Conservation (phyloP, 2,113 vertebrate genomes). For the Barnardius zonarius region DNA sequence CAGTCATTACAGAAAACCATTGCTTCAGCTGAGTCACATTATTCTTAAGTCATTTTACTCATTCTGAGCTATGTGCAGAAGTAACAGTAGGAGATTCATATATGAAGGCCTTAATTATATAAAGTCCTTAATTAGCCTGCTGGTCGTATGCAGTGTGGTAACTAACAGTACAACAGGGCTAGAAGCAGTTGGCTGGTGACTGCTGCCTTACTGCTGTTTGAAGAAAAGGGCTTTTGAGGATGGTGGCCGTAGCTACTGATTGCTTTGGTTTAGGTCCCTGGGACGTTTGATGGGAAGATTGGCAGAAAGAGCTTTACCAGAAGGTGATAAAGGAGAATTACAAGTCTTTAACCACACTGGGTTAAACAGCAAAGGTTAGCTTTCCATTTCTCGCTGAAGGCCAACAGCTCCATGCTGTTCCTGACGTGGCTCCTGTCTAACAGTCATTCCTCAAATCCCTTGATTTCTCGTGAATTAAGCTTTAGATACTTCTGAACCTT, state of each 20-base stretch:
- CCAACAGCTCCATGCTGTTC: background rate
- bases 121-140: background rate
- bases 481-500: background rate
- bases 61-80: background rate
- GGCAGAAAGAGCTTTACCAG: background rate
- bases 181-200: background rate
- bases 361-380: background rate
- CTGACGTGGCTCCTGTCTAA: background rate
- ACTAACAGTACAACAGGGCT: background rate
- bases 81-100: background rate
- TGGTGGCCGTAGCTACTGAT: background rate
- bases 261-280: constrained; percentile 6
- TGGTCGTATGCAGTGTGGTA: background rate
- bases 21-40: background rate
- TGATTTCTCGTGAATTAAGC: background rate
- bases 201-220: background rate
- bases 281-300: background rate
- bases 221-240: background rate
- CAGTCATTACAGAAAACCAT: background rate
- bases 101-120: background rate
- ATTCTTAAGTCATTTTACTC: background rate
- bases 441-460: background rate
- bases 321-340: background rate
- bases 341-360: fast-evolving
- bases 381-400: background rate